Conservation (phyloP, 2,888 invertebrate species). For the Drosophila neotestacea region DNA sequence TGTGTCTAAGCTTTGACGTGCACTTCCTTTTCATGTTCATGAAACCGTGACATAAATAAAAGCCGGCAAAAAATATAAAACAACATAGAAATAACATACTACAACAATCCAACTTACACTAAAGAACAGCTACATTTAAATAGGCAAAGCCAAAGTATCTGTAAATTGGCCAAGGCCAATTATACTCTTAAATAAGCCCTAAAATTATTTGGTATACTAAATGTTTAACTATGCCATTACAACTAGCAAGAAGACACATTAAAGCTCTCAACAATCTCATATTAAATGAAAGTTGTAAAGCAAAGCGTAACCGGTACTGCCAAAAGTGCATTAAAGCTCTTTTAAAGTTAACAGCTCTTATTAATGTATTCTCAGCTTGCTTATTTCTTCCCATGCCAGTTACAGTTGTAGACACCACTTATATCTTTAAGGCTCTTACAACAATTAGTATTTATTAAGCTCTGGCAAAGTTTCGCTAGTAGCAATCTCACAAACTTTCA, state of each 20-base stretch:
- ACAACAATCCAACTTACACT: constrained; percentile 5
- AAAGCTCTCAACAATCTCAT: too few species aligned
- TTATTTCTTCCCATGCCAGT: background rate
- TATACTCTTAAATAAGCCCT: constrained; percentile 10
- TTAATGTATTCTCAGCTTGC: background rate
- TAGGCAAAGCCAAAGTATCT: background rate
- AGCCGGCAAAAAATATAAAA: constrained; percentile 19
- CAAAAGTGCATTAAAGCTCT: too few species aligned
- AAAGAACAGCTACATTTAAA: constrained; percentile 14
- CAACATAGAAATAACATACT: constrained; percentile 6
- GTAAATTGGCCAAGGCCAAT: constrained; percentile 23
- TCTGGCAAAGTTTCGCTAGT: background rate
- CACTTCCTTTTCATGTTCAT: constrained; percentile 81
- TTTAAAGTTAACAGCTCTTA: background rate
- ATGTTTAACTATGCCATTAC: background rate
- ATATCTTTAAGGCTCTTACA: background rate
- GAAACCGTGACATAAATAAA: constrained; percentile 63
- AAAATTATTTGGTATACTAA: background rate
- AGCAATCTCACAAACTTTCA: constrained; percentile 47
- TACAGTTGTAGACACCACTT: constrained; percentile 1
- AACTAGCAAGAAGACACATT: too few species aligned
- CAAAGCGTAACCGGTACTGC: too few species aligned
- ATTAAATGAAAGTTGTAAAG: too few species aligned
- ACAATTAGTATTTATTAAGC: background rate
- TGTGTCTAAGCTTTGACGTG: constrained; percentile 82